A percentile compares a stretch with the other conserved stretches of the same genome.
Evolutionary conservation across 2,888 invertebrate species (phyloP).

Genomic region (Eupithecia pulchellata): DNA sequence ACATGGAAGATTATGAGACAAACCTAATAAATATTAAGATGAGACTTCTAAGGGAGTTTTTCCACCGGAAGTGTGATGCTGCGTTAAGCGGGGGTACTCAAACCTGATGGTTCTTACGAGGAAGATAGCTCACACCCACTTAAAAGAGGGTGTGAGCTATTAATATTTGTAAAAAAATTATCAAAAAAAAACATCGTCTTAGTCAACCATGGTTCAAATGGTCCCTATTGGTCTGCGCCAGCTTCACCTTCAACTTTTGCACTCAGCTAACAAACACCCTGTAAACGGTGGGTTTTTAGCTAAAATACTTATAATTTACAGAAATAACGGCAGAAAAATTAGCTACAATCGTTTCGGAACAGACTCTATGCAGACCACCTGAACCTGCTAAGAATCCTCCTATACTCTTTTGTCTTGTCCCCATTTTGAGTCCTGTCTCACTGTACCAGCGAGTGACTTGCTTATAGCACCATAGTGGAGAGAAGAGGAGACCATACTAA

Average conservation of each 20-base stretch:
- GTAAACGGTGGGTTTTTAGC: too few species aligned
- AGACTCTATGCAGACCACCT: constrained; percentile 48
- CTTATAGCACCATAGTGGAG: constrained; percentile 89
- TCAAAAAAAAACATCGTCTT: too few species aligned
- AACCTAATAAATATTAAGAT: background rate
- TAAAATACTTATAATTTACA: background rate
- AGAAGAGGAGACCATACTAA: constrained; percentile 82
- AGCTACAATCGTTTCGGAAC: background rate
- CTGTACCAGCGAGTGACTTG: constrained; percentile 87
- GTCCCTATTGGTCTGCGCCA: too few species aligned
- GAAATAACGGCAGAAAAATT: background rate
- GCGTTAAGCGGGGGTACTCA: background rate
- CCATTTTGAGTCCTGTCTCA: constrained; percentile 76
- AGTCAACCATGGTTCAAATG: too few species aligned
- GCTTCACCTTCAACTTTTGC: too few species aligned
- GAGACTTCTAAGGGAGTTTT: background rate
- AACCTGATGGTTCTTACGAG: background rate
- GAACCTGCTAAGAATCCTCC: constrained; percentile 84
- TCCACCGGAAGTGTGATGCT: background rate
- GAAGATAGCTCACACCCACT: background rate
- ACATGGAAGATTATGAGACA: background rate
- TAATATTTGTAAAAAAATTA: too few species aligned
- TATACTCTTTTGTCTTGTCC: constrained; percentile 87
- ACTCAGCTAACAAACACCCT: too few species aligned
- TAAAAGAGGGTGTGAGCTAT: too few species aligned